phyloP scores from a whole-genome alignment of 2,888 invertebrate species.

The Polymixis flavicincta region DNA sequence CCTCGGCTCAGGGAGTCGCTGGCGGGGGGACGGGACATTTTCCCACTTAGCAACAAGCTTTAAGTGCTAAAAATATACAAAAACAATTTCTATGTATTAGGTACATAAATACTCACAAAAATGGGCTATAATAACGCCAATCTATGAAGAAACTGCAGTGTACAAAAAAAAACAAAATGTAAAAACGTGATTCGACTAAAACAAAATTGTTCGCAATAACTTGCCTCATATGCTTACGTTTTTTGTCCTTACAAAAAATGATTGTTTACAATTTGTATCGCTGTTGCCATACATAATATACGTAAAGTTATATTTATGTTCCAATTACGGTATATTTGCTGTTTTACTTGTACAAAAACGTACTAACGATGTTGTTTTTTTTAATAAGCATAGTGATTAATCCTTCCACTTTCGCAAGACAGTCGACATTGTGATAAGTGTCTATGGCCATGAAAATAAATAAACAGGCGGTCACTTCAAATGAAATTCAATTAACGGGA shows the following conservation, averaged over 20 bases:
- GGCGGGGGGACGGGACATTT: no score
- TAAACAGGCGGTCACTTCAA: background rate
- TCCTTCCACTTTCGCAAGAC: slow-evolving; percentile 26
- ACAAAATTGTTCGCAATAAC: slow-evolving; percentile 24
- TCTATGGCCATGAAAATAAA: background rate
- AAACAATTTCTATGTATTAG: no score
- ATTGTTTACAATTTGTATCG: slow-evolving; percentile 45
- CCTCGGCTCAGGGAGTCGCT: no score
- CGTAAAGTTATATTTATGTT: slow-evolving; percentile 49
- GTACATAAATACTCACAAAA: background rate
- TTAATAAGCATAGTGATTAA: slow-evolving; percentile 15
- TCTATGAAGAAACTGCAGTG: background rate
- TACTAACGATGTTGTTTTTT: slow-evolving; percentile 32
- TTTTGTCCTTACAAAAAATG: slow-evolving; percentile 33
- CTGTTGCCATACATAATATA: slow-evolving; percentile 40
- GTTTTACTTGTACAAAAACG: slow-evolving; percentile 51
- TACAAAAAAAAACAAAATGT: slow-evolving; percentile 2
- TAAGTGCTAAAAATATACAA: background rate
- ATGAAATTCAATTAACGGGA: background rate
- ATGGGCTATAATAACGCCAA: background rate
- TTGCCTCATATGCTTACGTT: slow-evolving; percentile 31
- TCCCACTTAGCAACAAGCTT: no score
- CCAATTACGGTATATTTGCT: slow-evolving; percentile 53
- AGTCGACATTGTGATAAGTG: background rate
- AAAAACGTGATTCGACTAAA: slow-evolving; percentile 13